Percentiles rank a stretch among this genome's conserved stretches.
Conservation (phyloP, 2,797 vertebrate species). For the Orientallactaga sibirica region DNA sequence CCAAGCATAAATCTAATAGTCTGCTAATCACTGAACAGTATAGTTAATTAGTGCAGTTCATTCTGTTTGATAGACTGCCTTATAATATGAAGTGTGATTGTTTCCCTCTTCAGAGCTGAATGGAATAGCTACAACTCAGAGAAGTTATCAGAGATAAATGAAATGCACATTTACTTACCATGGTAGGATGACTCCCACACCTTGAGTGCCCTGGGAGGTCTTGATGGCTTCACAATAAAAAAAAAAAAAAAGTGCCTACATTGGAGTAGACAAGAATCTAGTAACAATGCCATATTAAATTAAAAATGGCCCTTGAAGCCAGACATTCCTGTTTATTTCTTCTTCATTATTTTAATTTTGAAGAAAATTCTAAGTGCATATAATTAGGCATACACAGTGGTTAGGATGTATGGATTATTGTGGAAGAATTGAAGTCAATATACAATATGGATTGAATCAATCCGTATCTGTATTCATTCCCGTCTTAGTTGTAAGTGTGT, state of each 20-base stretch:
- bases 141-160: neutral
- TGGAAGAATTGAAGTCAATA: neutral
- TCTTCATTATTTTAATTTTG: neutral
- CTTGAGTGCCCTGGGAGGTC: neutral
- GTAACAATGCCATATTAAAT: neutral
- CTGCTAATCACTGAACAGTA: neutral
- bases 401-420: neutral
- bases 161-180: neutral
- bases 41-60: neutral
- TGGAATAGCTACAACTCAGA: neutral
- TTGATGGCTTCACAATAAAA: neutral
- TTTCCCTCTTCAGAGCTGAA: neutral
- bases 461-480: neutral
- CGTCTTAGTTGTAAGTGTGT: neutral
- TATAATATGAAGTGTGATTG: neutral
- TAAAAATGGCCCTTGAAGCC: neutral
- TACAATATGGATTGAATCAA: no score
- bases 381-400: no score
- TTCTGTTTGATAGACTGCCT: neutral
- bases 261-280: neutral
- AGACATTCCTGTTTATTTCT: neutral
- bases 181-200: neutral
- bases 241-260: neutral
- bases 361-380: neutral
- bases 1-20: neutral